Evolutionary conservation across 2,888 invertebrate genomes (phyloP).

Genomic region (Napeogenes inachia): DNA sequence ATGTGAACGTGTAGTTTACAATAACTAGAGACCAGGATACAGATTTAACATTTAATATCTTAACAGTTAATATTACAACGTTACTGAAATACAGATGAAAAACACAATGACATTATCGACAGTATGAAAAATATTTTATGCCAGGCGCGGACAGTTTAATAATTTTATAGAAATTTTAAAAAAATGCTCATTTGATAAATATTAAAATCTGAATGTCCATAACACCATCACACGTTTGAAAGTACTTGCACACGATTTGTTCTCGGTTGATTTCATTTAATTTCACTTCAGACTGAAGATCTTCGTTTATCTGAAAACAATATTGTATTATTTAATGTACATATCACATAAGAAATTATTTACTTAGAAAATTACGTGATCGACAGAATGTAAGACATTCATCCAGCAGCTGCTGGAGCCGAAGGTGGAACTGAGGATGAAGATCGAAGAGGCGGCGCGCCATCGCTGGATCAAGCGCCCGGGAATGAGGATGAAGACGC

Average conservation of each 20-base stretch:
- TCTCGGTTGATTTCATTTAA: not conserved
- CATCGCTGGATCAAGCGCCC: conserved; percentile 79
- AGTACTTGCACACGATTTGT: not conserved
- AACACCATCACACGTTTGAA: no score
- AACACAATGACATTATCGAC: no score
- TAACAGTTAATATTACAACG: no score
- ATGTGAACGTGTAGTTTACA: not conserved
- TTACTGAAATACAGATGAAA: no score
- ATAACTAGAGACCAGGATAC: not conserved
- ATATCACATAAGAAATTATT: no score
- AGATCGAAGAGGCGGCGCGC: conserved; percentile 73
- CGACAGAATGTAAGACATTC: conserved; percentile 65
- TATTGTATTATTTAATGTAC: not conserved
- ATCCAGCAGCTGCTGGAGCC: conserved; percentile 76
- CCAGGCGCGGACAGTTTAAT: no score
- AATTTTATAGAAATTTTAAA: no score
- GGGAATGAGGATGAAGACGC: conserved; percentile 67
- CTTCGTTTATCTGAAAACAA: not conserved
- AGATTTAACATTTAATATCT: no score
- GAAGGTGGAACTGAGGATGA: conserved; percentile 73
- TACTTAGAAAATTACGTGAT: not conserved
- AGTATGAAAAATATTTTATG: no score
- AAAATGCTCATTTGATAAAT: no score
- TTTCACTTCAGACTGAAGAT: not conserved
- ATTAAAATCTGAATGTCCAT: no score